Evolutionary conservation across 2,113 vertebrate species (phyloP), one percentile per base, ranked within the genome.

Genomic region (Neolamprologus variostigma): DNA sequence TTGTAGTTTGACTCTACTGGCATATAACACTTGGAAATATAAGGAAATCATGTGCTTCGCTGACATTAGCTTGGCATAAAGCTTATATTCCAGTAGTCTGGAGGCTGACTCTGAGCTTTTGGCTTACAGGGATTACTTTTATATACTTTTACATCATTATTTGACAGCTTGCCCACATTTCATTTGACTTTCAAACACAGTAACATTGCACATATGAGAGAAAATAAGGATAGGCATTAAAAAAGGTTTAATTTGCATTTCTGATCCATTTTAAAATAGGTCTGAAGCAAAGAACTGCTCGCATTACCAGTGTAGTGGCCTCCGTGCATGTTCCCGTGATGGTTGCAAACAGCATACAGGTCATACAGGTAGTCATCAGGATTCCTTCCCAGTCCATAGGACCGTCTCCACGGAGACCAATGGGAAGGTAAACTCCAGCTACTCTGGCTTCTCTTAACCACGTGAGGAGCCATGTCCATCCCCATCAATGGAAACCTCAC

Each of bases 381-480:
- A 96, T 99, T 98, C 68, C 98, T 97, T 5, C 98, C 98, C 0
- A 99, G 96, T 42, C 98, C 98, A 0, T 99, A 99, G 3, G 99
- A 98, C 54, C 98, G 96, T 93, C 99, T 97, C 99, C 99, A 99
- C 1, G 99, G 99, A 8, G 99, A 99, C 98, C 99, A 99, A 53
- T 99, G 99, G 0, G 99, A 99, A 0, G 98, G 99, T 88, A 99
- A 95, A 79, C 98, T 99, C 99, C 99, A 99, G 95, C 98, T 99
- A 96, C 99, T 99, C 95, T 99, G 99, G 93, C 98, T 99, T 82
- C 99, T 97, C 82, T 99, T 99, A 8, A 99, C 99, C 88, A 99
- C 98, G 0, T 99, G 99, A 35, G 98, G 99, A 2, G 99, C 98
- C 99, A 99, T 99, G 94, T 99, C 99, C 97, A 99, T 96, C 76